phyloP scores from a whole-genome alignment of 2,113 vertebrate genomes.

The Sinocyclocheilus anshuiensis region DNA sequence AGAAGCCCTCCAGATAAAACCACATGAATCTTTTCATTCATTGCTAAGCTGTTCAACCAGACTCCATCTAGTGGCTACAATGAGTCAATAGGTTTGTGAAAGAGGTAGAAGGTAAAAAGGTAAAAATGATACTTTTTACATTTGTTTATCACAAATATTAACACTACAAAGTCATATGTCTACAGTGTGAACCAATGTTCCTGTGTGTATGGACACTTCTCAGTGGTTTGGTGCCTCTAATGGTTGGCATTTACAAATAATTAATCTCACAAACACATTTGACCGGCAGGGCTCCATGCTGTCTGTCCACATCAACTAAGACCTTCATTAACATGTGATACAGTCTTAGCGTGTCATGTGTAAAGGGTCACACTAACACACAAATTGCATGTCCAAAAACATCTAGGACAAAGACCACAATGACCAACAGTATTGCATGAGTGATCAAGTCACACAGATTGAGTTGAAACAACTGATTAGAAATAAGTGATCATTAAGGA shows the following conservation, averaged over 20 bases:
- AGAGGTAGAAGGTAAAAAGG: not conserved
- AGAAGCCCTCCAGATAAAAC: not conserved
- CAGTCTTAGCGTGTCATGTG: not conserved
- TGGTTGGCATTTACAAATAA: conserved; percentile 58
- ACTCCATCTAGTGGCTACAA: conserved; percentile 48
- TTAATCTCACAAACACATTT: conserved; percentile 66
- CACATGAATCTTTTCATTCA: conserved; percentile 25
- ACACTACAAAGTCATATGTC: conserved; percentile 12
- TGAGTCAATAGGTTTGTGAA: not conserved
- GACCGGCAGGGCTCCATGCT: conserved; percentile 65
- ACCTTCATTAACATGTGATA: conserved; percentile 64
- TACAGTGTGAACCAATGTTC: conserved; percentile 3
- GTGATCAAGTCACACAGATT: not conserved
- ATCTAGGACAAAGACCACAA: not conserved
- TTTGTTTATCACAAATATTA: not conserved
- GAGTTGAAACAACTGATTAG: not conserved
- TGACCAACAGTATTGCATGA: not conserved
- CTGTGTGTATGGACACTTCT: conserved; percentile 35
- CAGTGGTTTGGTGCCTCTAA: not conserved
- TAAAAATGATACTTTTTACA: not conserved
- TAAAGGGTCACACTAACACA: conserved; percentile 21
- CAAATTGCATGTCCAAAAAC: not conserved
- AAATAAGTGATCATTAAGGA: not conserved
- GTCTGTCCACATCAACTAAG: conserved; percentile 68
- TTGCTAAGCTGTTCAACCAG: not conserved